Conservation (phyloP, 2,113 vertebrate species). For the Delphinus delphis region DNA sequence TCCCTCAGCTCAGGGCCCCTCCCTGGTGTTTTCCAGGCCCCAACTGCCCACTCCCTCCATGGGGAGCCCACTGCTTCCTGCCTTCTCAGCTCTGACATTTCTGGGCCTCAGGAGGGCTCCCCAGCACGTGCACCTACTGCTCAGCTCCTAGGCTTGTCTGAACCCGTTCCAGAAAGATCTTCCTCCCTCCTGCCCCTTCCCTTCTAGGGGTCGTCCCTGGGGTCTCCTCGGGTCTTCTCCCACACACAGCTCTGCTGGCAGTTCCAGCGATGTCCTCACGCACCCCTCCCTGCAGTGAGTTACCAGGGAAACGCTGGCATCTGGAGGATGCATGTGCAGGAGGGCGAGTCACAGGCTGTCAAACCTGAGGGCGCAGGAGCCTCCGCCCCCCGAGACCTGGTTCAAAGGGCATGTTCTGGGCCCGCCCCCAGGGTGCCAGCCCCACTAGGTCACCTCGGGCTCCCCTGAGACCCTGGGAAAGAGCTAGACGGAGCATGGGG, state of each 20-base stretch:
- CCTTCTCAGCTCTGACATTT: accelerated
- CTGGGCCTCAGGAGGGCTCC: too few relatives aligned
- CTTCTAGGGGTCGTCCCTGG: background rate
- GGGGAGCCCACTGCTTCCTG: background rate
- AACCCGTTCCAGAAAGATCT: background rate
- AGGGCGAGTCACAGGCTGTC: background rate
- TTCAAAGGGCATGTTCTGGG: background rate
- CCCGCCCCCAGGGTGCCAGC: background rate
- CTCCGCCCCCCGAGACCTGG: too few relatives aligned
- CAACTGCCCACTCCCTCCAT: too few relatives aligned
- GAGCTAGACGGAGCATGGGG: background rate
- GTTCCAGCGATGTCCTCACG: background rate
- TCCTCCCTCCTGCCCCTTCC: too few relatives aligned
- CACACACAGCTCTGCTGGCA: background rate
- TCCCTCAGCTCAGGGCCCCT: background rate
- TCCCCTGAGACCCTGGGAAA: background rate
- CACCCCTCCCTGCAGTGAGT: background rate
- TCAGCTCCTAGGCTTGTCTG: background rate
- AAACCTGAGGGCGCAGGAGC: background rate
- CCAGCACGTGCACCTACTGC: background rate
- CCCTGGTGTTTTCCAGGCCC: background rate
- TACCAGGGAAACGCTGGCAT: background rate
- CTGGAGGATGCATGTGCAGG: background rate
- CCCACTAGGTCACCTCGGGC: background rate
- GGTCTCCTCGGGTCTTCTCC: too few relatives aligned